A percentile compares a stretch with the other conserved stretches of the same genome.
These are phyloP conservation scores for Smittia aterrima DNA, from an alignment of 2,888 invertebrate genomes.

Conservation along the genomic window DNA sequence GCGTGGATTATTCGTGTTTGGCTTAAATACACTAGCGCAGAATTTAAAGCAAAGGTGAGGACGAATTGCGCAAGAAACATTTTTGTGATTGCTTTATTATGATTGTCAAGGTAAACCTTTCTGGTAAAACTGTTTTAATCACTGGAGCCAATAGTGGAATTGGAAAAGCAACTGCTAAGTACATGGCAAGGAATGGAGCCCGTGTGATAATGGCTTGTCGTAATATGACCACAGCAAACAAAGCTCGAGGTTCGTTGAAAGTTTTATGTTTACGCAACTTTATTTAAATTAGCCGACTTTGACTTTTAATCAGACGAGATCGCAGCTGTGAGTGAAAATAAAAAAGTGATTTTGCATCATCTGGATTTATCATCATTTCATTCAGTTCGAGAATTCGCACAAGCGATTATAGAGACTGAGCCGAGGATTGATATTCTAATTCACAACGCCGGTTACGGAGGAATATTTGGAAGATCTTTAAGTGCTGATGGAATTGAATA, in stretches of 20 bases:
- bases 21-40: not conserved
- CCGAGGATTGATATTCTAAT: slow-evolving; percentile 68
- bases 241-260: slow-evolving; percentile 63
- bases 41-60: not conserved
- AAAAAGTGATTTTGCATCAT: slow-evolving; percentile 68
- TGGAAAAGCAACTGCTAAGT: slow-evolving; percentile 74
- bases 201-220: slow-evolving; percentile 84
- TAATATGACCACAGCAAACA: slow-evolving; percentile 69
- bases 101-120: slow-evolving; percentile 60
- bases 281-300: too few relatives aligned
- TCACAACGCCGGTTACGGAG: slow-evolving; percentile 85
- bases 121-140: slow-evolving; percentile 82
- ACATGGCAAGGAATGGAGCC: slow-evolving; percentile 73
- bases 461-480: slow-evolving; percentile 64
- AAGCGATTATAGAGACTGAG: slow-evolving; percentile 67
- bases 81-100: not conserved
- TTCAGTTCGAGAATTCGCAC: slow-evolving; percentile 74
- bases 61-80: not conserved
- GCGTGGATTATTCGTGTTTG: not conserved
- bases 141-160: slow-evolving; percentile 88
- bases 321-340: slow-evolving; percentile 65
- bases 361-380: slow-evolving; percentile 70
- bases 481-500: slow-evolving; percentile 82
- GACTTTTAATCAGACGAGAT: slow-evolving; percentile 63
- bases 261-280: slow-evolving; percentile 39